Percentiles rank a stretch among this genome's conserved stretches.
Conservation (phyloP, 2,888 invertebrate species). For the Malacosoma neustria region DNA sequence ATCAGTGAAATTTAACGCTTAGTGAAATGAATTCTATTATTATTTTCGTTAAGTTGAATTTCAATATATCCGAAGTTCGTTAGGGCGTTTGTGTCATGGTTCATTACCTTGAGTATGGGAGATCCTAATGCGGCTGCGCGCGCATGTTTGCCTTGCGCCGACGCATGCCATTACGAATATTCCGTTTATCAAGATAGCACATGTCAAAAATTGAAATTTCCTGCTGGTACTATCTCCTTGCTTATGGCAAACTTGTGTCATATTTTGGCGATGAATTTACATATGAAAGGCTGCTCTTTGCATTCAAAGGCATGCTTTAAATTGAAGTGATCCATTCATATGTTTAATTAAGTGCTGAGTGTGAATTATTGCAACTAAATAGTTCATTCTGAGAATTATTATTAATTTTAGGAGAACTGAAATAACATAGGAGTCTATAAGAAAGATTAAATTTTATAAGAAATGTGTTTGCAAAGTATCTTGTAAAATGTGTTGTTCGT, state of each 20-base stretch:
- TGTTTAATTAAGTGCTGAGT: too few species aligned
- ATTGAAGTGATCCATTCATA: too few species aligned
- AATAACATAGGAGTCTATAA: too few species aligned
- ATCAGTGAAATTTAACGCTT: not conserved
- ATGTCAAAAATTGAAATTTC: constrained; percentile 17
- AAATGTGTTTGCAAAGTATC: not conserved
- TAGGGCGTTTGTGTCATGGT: constrained; percentile 55
- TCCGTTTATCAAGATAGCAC: constrained; percentile 42
- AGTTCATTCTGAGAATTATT: too few species aligned
- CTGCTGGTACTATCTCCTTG: too few species aligned
- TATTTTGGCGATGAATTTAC: too few species aligned
- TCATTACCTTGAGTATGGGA: constrained; percentile 70
- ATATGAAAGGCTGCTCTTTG: too few species aligned
- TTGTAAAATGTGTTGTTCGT: constrained; percentile 62
- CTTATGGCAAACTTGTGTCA: too few species aligned
- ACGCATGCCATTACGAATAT: constrained; percentile 52
- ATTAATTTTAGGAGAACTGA: too few species aligned
- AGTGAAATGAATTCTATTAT: not conserved
- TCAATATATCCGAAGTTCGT: constrained; percentile 13
- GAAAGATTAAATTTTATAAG: too few species aligned
- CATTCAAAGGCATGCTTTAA: too few species aligned
- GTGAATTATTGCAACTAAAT: too few species aligned
- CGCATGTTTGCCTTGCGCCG: constrained; percentile 61
- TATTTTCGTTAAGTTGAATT: not conserved
- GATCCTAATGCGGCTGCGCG: constrained; percentile 62